A percentile compares a stretch with the other conserved stretches of the same genome.
Evolutionary conservation across 2,113 vertebrate species (phyloP).

Genomic region (Antechinus stuartii): DNA sequence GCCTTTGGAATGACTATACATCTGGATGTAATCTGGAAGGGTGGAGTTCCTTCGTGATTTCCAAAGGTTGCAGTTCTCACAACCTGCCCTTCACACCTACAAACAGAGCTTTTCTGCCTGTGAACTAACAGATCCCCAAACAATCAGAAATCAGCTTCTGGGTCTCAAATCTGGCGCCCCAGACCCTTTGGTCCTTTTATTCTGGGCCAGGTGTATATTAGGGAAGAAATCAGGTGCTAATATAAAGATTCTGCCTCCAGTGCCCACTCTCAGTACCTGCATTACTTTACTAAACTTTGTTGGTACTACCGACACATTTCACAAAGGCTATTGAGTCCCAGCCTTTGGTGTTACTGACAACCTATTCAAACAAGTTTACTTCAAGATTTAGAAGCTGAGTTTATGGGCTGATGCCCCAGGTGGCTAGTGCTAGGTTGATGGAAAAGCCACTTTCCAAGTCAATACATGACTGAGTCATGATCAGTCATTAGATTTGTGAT

Average conservation of each 20-base stretch:
- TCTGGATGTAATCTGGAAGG: conserved; percentile 48
- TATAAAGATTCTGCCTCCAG: not conserved
- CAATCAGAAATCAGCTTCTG: not conserved
- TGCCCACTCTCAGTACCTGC: not conserved
- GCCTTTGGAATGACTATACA: not conserved
- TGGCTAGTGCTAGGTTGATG: not conserved
- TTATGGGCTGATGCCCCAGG: not conserved
- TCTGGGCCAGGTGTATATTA: not conserved
- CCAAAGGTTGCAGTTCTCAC: not conserved
- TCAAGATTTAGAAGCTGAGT: not conserved
- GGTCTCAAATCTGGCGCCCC: not conserved
- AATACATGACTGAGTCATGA: not conserved
- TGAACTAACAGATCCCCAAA: not conserved
- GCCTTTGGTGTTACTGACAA: not conserved
- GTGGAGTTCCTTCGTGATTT: not conserved
- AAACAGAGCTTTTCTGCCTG: not conserved
- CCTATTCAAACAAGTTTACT: not conserved
- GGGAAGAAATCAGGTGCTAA: conserved; percentile 14
- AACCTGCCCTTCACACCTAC: not conserved
- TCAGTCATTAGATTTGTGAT: conserved; percentile 5
- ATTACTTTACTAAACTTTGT: conserved; percentile 21
- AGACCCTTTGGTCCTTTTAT: conserved; percentile 2
- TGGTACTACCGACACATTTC: not conserved
- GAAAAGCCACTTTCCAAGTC: not conserved
- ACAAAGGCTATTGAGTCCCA: not conserved